phyloP scores from a whole-genome alignment of 2,797 vertebrate genomes.

The Buphagus erythrorhynchus region DNA sequence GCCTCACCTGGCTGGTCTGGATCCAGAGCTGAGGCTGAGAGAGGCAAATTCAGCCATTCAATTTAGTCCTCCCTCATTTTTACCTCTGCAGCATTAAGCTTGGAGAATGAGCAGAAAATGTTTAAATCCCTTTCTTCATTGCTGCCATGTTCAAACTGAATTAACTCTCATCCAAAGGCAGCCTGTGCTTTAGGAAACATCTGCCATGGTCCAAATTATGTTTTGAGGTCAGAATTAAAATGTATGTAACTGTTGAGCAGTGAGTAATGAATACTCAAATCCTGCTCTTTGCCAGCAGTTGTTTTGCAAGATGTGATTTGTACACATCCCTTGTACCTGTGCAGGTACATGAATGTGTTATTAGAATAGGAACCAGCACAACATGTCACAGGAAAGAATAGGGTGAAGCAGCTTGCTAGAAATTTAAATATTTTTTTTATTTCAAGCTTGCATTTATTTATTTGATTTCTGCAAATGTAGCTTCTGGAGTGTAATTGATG shows the following conservation, averaged over 20 bases:
- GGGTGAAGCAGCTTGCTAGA: neutral
- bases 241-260: neutral
- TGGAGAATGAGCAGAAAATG: neutral
- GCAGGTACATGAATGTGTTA: neutral
- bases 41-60: neutral
- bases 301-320: conserved; percentile 7
- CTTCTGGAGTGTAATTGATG: conserved; percentile 6
- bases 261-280: conserved; percentile 14
- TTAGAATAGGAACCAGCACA: neutral
- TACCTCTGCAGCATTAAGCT: neutral
- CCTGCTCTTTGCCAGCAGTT: neutral
- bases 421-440: neutral
- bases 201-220: neutral
- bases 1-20: neutral
- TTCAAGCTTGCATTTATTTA: neutral
- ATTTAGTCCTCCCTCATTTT: neutral
- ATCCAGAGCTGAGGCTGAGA: neutral
- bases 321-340: conserved; percentile 6
- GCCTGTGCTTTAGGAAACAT: neutral
- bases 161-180: neutral
- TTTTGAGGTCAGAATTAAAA: conserved; percentile 45
- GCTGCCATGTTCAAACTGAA: neutral
- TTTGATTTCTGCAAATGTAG: neutral
- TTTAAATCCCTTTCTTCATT: conserved; percentile 20
- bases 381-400: neutral